Conservation (phyloP, 2,113 vertebrate genomes). For the Eleginops maclovinus region DNA sequence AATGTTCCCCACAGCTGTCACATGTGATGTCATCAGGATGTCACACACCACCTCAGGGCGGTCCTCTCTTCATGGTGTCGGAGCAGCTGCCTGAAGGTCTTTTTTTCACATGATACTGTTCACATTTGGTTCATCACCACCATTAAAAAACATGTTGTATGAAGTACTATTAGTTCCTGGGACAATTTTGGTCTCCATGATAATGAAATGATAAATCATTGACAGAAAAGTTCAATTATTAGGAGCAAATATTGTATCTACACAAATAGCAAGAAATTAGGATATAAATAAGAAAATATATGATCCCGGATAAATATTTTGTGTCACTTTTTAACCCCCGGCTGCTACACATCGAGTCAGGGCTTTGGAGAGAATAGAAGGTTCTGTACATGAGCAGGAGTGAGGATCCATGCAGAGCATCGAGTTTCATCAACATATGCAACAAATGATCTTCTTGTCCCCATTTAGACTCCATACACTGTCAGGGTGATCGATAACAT, state of each 20-base stretch:
- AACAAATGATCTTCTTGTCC: constrained; percentile 27
- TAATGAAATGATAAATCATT: background rate
- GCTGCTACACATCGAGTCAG: background rate
- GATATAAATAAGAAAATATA: background rate
- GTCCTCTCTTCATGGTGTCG: background rate
- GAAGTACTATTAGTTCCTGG: background rate
- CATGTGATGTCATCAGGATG: background rate
- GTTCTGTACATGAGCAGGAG: background rate
- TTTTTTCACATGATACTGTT: background rate
- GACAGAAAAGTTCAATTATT: background rate
- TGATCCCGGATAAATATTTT: background rate
- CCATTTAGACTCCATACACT: constrained; percentile 38
- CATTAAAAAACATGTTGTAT: background rate
- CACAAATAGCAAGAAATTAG: background rate
- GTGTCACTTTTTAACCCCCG: background rate
- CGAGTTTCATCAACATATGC: constrained; percentile 15
- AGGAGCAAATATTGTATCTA: background rate
- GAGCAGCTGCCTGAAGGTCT: background rate
- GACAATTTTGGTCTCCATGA: background rate
- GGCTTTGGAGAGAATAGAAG: background rate
- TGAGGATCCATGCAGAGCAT: background rate
- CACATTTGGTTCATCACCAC: background rate
- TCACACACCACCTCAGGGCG: background rate
- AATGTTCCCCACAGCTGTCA: background rate
- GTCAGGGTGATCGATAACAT: constrained; percentile 70